Percentiles rank a stretch among this genome's conserved stretches.
Conservation (phyloP, 37 sponge, comb jelly and placozoan species). For the Sycon ciliatum region DNA sequence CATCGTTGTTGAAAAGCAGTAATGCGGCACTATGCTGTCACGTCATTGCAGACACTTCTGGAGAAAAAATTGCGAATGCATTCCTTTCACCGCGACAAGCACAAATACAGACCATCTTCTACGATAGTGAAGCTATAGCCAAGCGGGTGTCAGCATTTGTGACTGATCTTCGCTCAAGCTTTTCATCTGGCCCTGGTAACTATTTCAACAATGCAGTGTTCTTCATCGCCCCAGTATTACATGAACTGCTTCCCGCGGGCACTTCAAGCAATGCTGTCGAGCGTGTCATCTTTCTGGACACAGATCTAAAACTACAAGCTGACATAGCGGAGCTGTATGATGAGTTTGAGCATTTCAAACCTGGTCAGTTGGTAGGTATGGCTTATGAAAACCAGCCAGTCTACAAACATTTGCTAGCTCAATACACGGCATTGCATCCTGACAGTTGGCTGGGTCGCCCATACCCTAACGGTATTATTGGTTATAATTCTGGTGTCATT, state of each 20-base stretch:
- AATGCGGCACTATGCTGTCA: no score
- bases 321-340: neutral
- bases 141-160: no score
- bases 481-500: slow-evolving; percentile 19
- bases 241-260: slow-evolving; percentile 14
- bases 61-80: no score
- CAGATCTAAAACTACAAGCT: neutral
- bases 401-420: slow-evolving; percentile 2
- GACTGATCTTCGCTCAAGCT: no score
- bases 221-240: slow-evolving; percentile 10
- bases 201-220: slow-evolving; percentile 9
- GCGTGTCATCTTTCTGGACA: neutral
- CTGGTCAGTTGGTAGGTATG: neutral
- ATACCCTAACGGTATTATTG: slow-evolving; percentile 18
- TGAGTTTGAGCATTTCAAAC: slow-evolving; percentile 12
- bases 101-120: no score
- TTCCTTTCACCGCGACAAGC: no score
- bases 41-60: no score
- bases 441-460: slow-evolving; percentile 9
- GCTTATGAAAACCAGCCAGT: slow-evolving; percentile 19
- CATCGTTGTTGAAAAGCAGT: no score
- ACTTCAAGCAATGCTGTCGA: neutral
- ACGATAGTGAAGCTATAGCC: no score
- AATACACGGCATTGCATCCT: neutral
- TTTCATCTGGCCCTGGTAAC: no score